Evolutionary conservation across 1,140 invertebrate species (phyloP).

Genomic region (Listronotus bonariensis): DNA sequence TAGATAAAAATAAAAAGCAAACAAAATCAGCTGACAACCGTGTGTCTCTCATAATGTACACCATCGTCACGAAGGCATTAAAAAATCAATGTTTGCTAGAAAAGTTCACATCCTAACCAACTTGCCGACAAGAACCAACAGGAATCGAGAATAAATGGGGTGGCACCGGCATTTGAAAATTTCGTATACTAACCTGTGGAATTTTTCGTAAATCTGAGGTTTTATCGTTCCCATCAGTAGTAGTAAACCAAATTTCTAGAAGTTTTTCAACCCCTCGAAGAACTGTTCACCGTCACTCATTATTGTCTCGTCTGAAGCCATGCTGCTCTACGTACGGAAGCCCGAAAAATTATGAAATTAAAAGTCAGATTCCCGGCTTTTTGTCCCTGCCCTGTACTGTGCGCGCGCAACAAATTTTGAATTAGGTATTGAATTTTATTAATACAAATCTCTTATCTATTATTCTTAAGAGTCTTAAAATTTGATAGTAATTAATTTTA

Average conservation of each 20-base stretch:
- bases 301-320: constrained; percentile 32
- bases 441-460: too few relatives aligned
- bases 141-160: not conserved
- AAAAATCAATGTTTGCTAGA: constrained; percentile 33
- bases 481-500: too few relatives aligned
- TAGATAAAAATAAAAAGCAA: constrained; percentile 2
- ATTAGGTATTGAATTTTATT: not conserved
- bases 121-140: not conserved
- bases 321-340: not conserved
- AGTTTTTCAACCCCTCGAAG: constrained; percentile 98
- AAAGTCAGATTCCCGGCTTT: constrained; percentile 19
- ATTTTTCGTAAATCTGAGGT: constrained; percentile 83
- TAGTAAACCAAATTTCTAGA: constrained; percentile 94
- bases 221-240: constrained; percentile 64
- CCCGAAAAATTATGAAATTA: constrained; percentile 22
- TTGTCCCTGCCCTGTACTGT: constrained; percentile 12
- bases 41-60: not conserved
- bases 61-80: not conserved
- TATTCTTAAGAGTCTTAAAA: too few relatives aligned
- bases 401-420: constrained; percentile 23
- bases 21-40: constrained; percentile 8
- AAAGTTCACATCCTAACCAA: not conserved
- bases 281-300: constrained; percentile 66
- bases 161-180: constrained; percentile 13
- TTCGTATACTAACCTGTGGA: constrained; percentile 71